phyloP scores from a whole-genome alignment of 2,797 vertebrate species.

The Alcedo quadribrachys region DNA sequence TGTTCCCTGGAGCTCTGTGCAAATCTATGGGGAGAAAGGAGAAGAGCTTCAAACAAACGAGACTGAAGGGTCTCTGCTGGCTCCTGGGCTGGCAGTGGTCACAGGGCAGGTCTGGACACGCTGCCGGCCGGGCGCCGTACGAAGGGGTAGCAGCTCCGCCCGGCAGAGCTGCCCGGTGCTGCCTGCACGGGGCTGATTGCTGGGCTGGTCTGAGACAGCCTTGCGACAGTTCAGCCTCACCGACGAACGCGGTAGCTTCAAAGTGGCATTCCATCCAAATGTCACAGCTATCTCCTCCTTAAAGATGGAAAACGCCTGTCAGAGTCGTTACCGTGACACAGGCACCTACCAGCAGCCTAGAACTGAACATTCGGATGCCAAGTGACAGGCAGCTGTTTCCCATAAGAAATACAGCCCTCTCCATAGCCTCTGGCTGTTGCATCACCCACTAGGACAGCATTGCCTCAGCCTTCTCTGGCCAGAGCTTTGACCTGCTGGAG shows the following conservation, averaged over 20 bases:
- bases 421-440: constrained; percentile 30
- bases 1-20: background rate
- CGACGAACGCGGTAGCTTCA: background rate
- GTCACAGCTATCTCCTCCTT: background rate
- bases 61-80: background rate
- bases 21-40: background rate
- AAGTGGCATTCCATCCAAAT: background rate
- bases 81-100: too few relatives aligned
- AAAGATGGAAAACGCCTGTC: constrained; percentile 12
- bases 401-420: constrained; percentile 4
- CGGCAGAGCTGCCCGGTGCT: background rate
- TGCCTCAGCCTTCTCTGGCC: constrained; percentile 48
- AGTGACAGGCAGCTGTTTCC: constrained; percentile 31
- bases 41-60: background rate
- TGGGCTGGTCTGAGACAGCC: background rate
- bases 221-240: background rate
- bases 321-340: background rate
- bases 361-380: background rate
- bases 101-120: background rate
- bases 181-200: background rate
- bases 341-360: background rate
- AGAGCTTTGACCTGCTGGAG: constrained; percentile 18
- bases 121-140: rapidly evolving
- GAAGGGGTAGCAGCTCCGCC: background rate
- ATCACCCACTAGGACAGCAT: constrained; percentile 41